Base-by-base conservation (phyloP, 2,888 invertebrate species). In the Scaptomyza cyrtandrae region DNA sequence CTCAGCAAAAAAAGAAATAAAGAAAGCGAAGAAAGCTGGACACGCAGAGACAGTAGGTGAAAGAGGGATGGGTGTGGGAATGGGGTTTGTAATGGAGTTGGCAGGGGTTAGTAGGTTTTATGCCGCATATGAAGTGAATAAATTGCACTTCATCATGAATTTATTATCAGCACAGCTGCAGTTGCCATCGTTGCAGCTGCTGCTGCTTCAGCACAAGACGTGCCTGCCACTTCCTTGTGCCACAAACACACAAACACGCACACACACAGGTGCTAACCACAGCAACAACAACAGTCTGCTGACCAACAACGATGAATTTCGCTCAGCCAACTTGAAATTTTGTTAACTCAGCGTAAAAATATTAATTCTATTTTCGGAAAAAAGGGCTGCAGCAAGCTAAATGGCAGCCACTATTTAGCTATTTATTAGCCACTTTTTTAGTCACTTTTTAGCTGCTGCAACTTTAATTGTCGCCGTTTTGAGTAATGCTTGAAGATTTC, bases 91-190 rank as follows among this genome's bases (percentile, higher is more conserved):
- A 37, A 14, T 1, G 6, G 27, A 31, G 14, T 16, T 11, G 31
- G 13, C 13, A 13, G 27, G 13, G 41, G 29, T 45, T 24, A 19
- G 4, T 6, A 29, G 43, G 66, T 29, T 29, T 56, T 48, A 14
- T 46, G 80, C 52, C 75, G 80, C 75, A 86, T 87, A 86, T 85
- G 85, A 86, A 87, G 87, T 87, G 80, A 82, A 86, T 86, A 87
- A 86, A 86, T 86, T 86, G 82, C 87, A 78, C 86, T 85, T 86
- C 86, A 82, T 87, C 85, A 86, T 85, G 85, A 87, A 86, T 86
- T 86, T 86, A 86, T 86, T 86, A 87, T 87, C 83, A 88, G 88
- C 60, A 65, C 83, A 77, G 78, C 75, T 80, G 83, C 83, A 84
- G 86, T 72, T 87, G 88, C 86, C 88, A 75, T 71, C 67, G 65